Base-by-base conservation (phyloP, 2,888 invertebrate genomes). In the Agrilus cyanescens region DNA sequence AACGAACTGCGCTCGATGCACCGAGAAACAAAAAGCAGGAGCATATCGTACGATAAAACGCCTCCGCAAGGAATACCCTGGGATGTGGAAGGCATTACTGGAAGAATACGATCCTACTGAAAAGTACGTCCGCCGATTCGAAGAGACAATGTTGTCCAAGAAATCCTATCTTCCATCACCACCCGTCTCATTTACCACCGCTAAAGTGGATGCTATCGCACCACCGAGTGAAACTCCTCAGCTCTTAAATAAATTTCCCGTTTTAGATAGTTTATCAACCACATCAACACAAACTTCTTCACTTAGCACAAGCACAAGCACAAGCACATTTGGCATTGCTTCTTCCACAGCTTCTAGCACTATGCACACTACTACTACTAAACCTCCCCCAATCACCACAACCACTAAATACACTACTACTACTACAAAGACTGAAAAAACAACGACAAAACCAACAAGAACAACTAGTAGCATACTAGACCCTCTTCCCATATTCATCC, bases 81-180 rank as follows among this genome's bases (percentile, higher is more conserved):
- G 72, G 2, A 76, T 82, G 48, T 85, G 84, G 81, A 69, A 71
- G 4, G 74, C 76, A 57, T 66, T 85, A 12, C 54, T 73, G 10
- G 66, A 67, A 5, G 72, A 73, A 44, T 85, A 82, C 74, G 85
- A 85, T 59, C 82, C 84, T 2, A 75, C 76, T 1, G 82, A 81
- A 0, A 76, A 79, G 48, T 73, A 70, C 55, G 65, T 72, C 50
- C 68, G 62, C 37, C 65, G 65, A 38, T 73, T 68, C 40, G 69
- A 72, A 42, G 57, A 62, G 40, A 53, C 62, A 4, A 54, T 57
- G 8, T 25, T 25, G 25, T 25, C 25, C 8, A 25, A 25, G 10
- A 25, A 25, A 25, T 25, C 25, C 25, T 25, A 25, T 25, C 10
- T 25, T 10, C 25, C 25, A 25, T 10, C 25, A 25, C 25, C 8